Base-by-base conservation (phyloP, 2,113 vertebrate genomes). In the Chloebia gouldiae region DNA sequence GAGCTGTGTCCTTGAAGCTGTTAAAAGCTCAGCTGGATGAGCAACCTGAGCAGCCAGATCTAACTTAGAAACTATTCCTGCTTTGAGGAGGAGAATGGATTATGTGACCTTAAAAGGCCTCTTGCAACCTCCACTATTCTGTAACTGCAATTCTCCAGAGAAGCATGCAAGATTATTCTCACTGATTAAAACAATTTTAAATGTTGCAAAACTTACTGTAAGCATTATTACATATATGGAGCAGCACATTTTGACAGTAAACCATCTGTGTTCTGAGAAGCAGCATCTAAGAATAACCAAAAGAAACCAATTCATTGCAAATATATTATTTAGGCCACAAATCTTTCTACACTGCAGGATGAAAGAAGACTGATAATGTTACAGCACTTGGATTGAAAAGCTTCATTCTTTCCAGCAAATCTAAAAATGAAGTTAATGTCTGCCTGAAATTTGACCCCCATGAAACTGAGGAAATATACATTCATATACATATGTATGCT, bases 321-420 rank as follows among this genome's bases (percentile, higher is more conserved):
- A 73, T 91, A 63, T 12, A 35, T 81, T 92, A 82, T 75, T 77
- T 87, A 82, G 81, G 68, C 61, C 65, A 79, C 27, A 84, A 75
- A 78, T 65, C 92, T 81, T 88, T 86, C 82, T 77, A 57, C 35
- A 12, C 11, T 91, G 75, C 2, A 7, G 47, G 40, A 53, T 86
- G 47, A 81, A 93, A 83, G 45, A 94, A 76, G 57, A 86, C 35
- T 80, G 51, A 49, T 72, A 24, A 70, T 94, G 60, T 91, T 93
- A 77, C 56, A 72, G 61, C 18, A 44, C 31, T 56, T 77, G 59
- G 51, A 68, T 91, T 92, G 81, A 86, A 96, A 30, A 71, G 16
- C 45, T 90, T 94, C 20, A 90, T 92, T 96, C 66, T 91, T 93
- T 89, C 47, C 47, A 93, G 53, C 22, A 91, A 79, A 93, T 81